Conservation (phyloP, 2,888 invertebrate genomes). For the Lysandra coridon region DNA sequence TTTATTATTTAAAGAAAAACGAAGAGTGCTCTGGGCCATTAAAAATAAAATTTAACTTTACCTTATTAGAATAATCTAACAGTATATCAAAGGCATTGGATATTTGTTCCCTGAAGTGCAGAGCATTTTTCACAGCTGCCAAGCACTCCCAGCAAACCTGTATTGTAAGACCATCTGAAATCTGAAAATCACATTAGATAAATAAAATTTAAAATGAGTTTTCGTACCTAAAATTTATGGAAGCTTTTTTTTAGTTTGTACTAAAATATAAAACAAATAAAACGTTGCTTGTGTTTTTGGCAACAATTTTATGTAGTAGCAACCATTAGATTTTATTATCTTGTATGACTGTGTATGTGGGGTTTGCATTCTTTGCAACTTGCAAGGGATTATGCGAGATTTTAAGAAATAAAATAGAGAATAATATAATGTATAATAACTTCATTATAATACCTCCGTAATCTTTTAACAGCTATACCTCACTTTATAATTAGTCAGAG, state of each 20-base stretch:
- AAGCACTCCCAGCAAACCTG: constrained; percentile 73
- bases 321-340: neutral
- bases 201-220: constrained; percentile 31
- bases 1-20: too few relatives aligned
- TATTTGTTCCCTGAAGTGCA: constrained; percentile 54
- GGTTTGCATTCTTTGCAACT: too few relatives aligned
- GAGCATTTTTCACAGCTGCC: constrained; percentile 49
- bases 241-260: too few relatives aligned
- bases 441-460: too few relatives aligned
- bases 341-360: too few relatives aligned
- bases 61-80: constrained; percentile 62
- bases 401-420: too few relatives aligned
- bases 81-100: constrained; percentile 55
- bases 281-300: neutral
- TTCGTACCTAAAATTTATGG: too few relatives aligned
- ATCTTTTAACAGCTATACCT: neutral
- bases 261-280: constrained; percentile 32
- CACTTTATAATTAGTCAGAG: neutral
- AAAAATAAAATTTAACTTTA: constrained; percentile 39
- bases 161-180: constrained; percentile 63
- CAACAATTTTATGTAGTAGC: neutral
- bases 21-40: too few relatives aligned
- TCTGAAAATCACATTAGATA: constrained; percentile 47
- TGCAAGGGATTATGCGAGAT: too few relatives aligned
- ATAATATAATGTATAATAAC: too few relatives aligned